Evolutionary conservation across 2,113 vertebrate species (phyloP).

Genomic region (Leptobrachium ailaonicum): DNA sequence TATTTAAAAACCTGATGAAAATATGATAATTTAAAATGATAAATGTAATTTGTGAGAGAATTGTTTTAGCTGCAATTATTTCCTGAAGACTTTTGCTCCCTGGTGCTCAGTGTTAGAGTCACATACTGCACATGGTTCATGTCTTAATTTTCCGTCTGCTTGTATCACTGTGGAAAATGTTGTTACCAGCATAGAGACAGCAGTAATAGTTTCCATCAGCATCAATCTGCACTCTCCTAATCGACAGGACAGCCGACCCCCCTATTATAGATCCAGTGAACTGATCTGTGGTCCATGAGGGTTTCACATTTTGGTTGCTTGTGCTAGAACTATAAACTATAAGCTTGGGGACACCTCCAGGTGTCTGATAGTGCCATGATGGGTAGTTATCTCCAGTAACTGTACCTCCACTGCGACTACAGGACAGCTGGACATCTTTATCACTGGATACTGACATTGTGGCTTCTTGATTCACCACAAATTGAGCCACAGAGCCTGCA

Average conservation of each 20-base stretch:
- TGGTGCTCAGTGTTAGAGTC: not conserved
- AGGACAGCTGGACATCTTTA: not conserved
- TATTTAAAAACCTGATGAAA: too few species aligned
- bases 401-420: constrained; percentile 6
- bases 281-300: constrained; percentile 8
- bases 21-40: too few species aligned
- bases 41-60: not conserved
- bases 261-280: constrained; percentile 19
- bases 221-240: too few species aligned
- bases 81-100: too few species aligned
- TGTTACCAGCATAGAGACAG: too few species aligned
- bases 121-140: not conserved
- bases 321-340: constrained; percentile 10
- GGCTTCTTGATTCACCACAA: not conserved
- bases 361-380: constrained; percentile 9
- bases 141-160: not conserved
- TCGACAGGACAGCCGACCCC: not conserved
- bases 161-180: not conserved
- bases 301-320: constrained; percentile 2
- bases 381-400: constrained; percentile 1
- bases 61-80: too few species aligned
- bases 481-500: constrained; percentile 12
- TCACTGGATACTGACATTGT: not conserved
- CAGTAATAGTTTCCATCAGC: too few species aligned
- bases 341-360: constrained; percentile 8